phyloP scores from a whole-genome alignment of 2,113 vertebrate genomes.

The Brienomyrus longianalis region DNA sequence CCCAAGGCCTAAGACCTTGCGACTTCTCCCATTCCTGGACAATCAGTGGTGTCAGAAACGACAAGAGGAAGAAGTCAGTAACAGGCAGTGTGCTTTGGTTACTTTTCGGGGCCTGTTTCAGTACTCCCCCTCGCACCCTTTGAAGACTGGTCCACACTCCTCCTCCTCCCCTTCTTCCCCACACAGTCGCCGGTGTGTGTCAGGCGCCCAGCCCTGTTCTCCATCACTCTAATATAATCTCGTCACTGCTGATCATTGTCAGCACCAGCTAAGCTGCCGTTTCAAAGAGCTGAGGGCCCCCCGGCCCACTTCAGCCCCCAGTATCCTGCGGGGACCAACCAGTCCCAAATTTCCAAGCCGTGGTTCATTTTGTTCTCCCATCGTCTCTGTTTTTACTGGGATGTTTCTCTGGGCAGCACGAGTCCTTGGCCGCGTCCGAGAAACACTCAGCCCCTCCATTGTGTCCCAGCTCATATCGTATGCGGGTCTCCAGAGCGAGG shows the following conservation, averaged over 20 bases:
- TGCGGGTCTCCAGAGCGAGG: conserved; percentile 32
- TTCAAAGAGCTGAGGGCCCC: not conserved
- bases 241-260: not conserved
- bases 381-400: conserved; percentile 22
- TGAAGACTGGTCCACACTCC: not conserved
- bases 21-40: not conserved
- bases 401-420: conserved; percentile 3
- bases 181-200: not conserved
- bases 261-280: not conserved
- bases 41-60: not conserved
- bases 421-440: not conserved
- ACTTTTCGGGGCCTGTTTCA: not conserved
- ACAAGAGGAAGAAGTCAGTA: not conserved
- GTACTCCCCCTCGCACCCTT: not conserved
- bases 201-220: not conserved
- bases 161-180: not conserved
- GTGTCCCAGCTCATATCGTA: conserved; percentile 33
- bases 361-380: conserved; percentile 24
- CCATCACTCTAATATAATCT: not conserved
- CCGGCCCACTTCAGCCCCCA: not conserved
- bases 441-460: conserved; percentile 28
- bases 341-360: not conserved
- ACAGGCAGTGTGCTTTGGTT: not conserved
- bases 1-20: not conserved
- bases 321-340: not conserved